Evolutionary conservation across 2,888 invertebrate species (phyloP), one percentile per base, ranked within the genome.

Genomic region (Glaucopsyche alexis): DNA sequence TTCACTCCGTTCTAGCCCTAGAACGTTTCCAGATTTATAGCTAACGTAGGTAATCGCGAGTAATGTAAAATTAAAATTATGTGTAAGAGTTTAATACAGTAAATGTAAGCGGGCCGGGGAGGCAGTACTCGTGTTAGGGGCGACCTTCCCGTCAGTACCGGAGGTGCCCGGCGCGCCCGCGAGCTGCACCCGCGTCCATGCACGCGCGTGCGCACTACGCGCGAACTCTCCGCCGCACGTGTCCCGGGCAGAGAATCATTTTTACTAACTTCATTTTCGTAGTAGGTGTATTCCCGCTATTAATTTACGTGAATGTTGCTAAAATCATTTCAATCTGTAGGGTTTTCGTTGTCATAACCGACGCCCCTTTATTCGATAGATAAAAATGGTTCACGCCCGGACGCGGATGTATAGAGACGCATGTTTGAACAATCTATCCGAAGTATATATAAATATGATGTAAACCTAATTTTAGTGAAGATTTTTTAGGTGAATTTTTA

Each of bases 401-500:
- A 19, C 47, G 47, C 29, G 69, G 69, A 29, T 69, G 69, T 69
- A 49, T 47, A 47, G 75, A 74, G 75, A 74, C 80, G 79, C 78
- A 75, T 60, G 65, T 71, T 79, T 76, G 78, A 79, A 80, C 79
- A 80, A 80, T 85, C 85, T 86, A 84, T 85, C 84, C 84, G 85
- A 85, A 83, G 80, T 86, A 84, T 85, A 84, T 85, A 76, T 78
- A 60, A 60, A 85, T 84, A 72, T 83, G 85, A 84, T 87, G 83
- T 87, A 87, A 86, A 84, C 78, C 82, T 87, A 86, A 88, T 86
- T 83, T 87, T 90, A 89, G 89, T 86, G 85, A 85, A 79, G 81
- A 85, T 87, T 89, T 89, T 89, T 90, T 90, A 89, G 89, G 89
- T 85, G 87, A 89, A 90, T 90, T 90, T 90, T 89, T 88, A 89